Evolutionary conservation across 2,888 invertebrate species (phyloP).

Genomic region (Chalcis sispes): DNA sequence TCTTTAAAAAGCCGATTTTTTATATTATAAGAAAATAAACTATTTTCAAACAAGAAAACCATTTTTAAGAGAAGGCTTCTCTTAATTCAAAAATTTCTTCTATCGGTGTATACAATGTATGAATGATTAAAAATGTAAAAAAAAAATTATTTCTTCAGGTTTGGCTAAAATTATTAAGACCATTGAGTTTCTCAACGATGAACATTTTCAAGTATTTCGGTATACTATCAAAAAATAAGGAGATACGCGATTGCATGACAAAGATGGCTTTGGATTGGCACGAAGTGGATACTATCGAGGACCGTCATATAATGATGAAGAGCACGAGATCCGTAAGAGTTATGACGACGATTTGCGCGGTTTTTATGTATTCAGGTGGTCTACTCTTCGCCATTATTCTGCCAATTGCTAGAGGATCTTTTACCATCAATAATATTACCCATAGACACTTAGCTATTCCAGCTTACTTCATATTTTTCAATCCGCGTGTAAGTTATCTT

Average conservation of each 20-base stretch:
- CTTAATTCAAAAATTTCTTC: too few relatives aligned
- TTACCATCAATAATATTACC: conserved; percentile 58
- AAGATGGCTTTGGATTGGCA: conserved; percentile 63
- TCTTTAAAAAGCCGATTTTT: too few relatives aligned
- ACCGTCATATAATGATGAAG: conserved; percentile 61
- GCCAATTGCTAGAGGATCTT: conserved; percentile 56
- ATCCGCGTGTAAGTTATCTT: conserved; percentile 30
- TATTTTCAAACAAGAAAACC: too few relatives aligned
- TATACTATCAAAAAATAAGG: conserved; percentile 52
- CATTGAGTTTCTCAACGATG: conserved; percentile 65
- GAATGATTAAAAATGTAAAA: too few relatives aligned
- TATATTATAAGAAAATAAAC: too few relatives aligned
- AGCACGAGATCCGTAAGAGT: conserved; percentile 60
- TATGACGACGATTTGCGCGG: conserved; percentile 55
- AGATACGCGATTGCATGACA: conserved; percentile 60
- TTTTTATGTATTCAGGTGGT: conserved; percentile 61
- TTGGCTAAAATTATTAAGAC: conserved; percentile 62
- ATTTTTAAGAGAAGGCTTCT: too few relatives aligned
- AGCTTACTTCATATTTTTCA: conserved; percentile 6
- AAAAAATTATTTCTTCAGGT: too few relatives aligned
- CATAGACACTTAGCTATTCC: conserved; percentile 59
- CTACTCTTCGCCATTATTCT: conserved; percentile 57
- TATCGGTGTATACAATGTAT: background rate
- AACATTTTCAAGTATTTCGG: conserved; percentile 61
- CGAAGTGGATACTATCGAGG: background rate